Evolutionary conservation across 2,888 invertebrate species (phyloP), one percentile per base, ranked within the genome.

Genomic region (Priocnemis perturbator): DNA sequence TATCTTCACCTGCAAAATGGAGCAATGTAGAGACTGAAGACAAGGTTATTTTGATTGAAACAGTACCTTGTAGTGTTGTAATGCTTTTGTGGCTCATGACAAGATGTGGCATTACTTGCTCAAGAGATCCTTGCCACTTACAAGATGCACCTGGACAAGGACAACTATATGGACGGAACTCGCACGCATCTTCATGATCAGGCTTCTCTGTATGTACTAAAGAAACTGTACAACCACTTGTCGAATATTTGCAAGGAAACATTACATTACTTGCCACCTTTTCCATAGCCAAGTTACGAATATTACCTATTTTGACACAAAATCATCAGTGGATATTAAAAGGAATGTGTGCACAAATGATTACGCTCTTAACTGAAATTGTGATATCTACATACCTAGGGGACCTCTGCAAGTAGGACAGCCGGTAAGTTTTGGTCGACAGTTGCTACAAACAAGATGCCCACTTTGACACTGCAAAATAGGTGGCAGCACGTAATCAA

Each of bases 61-160:
- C 15, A 20, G n/a, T 85, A 91, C 97, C 98, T 92, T 99, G 98
- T 71, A 99, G 91, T 60, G 98, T 99, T 19, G 99, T 99, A 84
- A 99, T 99, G 86, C 98, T 98, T 90, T 99, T 99, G 90, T 99
- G 98, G 64, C 95, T 95, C 93, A 95, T 97, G 93, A 98, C 96
- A 64, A 99, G 92, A 90, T 99, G 99, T 26, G 96, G 96, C 99
- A 99, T 99, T 57, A 99, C 99, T 91, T 98, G 96, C 88, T 98
- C 98, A 45, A 99, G 91, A 52, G 97, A 95, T 45, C 99, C 99
- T 89, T 98, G 98, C 99, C 99, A 99, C 88, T 99, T 98, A 90
- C 99, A 99, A 0, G 98, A 97, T 37, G 98, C 98, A 52, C 99
- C 99, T n/a, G 99, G 99, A 88, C 99, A 99, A 30, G 99, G 99